These are phyloP conservation scores for Ceratina australensis DNA, from an alignment of 1,140 invertebrate species.

Conservation along the genomic window DNA sequence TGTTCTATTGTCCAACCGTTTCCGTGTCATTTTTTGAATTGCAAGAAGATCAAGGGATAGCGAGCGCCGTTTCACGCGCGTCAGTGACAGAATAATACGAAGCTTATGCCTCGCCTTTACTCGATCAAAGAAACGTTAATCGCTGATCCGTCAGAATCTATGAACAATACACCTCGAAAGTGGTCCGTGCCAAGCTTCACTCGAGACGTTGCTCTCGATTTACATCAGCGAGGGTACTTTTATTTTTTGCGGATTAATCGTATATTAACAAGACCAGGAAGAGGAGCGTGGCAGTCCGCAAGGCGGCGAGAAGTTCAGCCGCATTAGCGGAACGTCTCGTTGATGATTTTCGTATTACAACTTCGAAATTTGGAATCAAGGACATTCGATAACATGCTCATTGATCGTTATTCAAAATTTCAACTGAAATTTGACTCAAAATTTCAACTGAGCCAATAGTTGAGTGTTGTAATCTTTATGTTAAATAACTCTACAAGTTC, in stretches of 20 bases:
- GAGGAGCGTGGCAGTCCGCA: too few species aligned
- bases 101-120: background rate
- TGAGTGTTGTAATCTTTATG: too few species aligned
- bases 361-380: too few species aligned
- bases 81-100: too few species aligned
- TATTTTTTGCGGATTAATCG: conserved; percentile 25
- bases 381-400: too few species aligned
- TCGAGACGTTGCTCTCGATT: background rate
- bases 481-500: too few species aligned
- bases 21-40: too few species aligned
- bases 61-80: too few species aligned
- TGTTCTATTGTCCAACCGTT: background rate
- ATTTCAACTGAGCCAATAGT: too few species aligned
- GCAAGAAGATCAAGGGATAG: background rate
- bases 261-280: background rate
- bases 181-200: background rate
- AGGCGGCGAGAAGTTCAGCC: background rate
- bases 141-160: conserved; percentile 9
- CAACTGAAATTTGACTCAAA: too few species aligned
- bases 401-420: too few species aligned
- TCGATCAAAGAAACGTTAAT: background rate
- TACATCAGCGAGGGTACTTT: background rate
- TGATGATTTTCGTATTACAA: too few species aligned
- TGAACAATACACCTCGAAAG: conserved; percentile 10
- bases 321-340: background rate